A percentile compares a stretch with the other conserved stretches of the same genome.
phyloP scores from a whole-genome alignment of 2,888 invertebrate genomes.

The Tribolium freemani region DNA sequence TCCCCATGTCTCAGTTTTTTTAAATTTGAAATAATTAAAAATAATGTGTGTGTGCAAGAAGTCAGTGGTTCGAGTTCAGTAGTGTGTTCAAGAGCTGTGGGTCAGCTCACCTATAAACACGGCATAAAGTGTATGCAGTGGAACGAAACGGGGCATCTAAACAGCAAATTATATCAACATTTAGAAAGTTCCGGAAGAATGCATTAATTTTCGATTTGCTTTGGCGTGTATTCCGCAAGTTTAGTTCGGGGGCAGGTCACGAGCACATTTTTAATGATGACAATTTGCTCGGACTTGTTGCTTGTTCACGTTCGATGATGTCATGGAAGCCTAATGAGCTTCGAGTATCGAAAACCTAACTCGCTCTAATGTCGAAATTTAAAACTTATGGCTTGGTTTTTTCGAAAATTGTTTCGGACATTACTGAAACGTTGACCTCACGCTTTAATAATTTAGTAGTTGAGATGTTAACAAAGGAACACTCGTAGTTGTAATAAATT shows the following conservation, averaged over 20 bases:
- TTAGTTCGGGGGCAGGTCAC: slow-evolving; percentile 3
- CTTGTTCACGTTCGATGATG: not conserved
- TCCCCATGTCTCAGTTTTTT: too few species aligned
- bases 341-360: not conserved
- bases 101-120: too few species aligned
- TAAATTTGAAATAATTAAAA: too few species aligned
- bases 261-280: not conserved
- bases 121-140: too few species aligned
- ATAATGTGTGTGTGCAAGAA: too few species aligned
- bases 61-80: too few species aligned
- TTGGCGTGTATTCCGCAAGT: not conserved
- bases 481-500: slow-evolving; percentile 30
- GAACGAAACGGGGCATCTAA: too few species aligned
- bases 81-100: too few species aligned
- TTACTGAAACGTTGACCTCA: slow-evolving; percentile 40
- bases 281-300: not conserved
- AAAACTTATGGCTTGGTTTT: not conserved
- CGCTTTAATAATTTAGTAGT: slow-evolving; percentile 28
- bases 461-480: slow-evolving; percentile 17
- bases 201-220: not conserved
- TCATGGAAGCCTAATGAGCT: not conserved
- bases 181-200: not conserved
- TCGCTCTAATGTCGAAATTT: too few species aligned
- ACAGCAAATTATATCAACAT: not conserved
- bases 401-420: slow-evolving; percentile 2